phyloP scores from a whole-genome alignment of 2,797 vertebrate species.

The Delichon dasypus region DNA sequence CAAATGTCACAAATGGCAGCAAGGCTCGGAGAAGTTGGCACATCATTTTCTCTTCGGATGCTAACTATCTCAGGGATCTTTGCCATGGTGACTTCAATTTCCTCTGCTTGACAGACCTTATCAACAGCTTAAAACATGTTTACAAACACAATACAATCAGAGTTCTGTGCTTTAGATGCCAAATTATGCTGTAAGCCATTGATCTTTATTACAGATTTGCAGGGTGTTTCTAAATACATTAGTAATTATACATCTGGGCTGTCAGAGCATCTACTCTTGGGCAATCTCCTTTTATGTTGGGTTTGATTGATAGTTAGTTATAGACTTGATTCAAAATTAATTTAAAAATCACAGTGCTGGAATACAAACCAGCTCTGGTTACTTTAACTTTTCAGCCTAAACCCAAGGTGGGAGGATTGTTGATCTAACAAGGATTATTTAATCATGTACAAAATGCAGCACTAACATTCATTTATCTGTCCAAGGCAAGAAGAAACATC shows the following conservation, averaged over 20 bases:
- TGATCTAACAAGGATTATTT: neutral
- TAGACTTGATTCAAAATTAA: neutral
- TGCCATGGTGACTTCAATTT: conserved; percentile 65
- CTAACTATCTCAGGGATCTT: conserved; percentile 53
- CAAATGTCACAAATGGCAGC: conserved; percentile 34
- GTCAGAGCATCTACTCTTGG: conserved; percentile 28
- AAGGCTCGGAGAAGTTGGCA: neutral
- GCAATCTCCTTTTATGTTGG: conserved; percentile 46
- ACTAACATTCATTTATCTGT: neutral
- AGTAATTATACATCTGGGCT: conserved; percentile 60
- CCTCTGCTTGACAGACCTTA: conserved; percentile 60
- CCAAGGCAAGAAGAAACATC: neutral
- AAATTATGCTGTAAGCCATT: conserved; percentile 63
- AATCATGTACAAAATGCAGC: neutral
- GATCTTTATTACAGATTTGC: conserved; percentile 69
- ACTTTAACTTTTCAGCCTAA: neutral
- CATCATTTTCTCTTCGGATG: conserved; percentile 47
- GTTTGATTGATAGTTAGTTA: conserved; percentile 30
- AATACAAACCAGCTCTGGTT: conserved; percentile 8
- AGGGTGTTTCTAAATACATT: conserved; percentile 46
- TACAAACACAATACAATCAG: conserved; percentile 58
- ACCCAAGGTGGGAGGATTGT: neutral
- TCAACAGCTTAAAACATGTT: conserved; percentile 61
- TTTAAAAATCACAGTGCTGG: neutral
- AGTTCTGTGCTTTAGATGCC: conserved; percentile 32